Percentiles rank a stretch among this genome's conserved stretches.
Conservation (phyloP, 2,888 invertebrate genomes). For the Xestia sexstrigata region DNA sequence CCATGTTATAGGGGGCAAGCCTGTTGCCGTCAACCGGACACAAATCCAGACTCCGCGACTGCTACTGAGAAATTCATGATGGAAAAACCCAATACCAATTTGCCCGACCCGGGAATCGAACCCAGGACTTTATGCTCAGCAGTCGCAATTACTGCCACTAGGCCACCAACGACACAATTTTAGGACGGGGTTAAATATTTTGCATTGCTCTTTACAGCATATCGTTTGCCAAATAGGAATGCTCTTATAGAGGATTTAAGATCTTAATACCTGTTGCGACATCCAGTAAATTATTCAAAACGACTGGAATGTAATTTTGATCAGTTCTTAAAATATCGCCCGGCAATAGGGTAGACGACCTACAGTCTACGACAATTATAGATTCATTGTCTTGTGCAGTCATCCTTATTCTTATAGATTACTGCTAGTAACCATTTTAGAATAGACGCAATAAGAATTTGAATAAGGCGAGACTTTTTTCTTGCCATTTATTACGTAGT, state of each 20-base stretch:
- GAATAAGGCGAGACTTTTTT: constrained; percentile 2
- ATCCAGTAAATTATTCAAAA: constrained; percentile 43
- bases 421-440: not conserved
- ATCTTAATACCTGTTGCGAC: constrained; percentile 2
- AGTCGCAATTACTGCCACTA: too few species aligned
- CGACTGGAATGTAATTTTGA: constrained; percentile 45
- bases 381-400: constrained; percentile 42
- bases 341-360: constrained; percentile 43
- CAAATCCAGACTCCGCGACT: too few species aligned
- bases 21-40: too few species aligned
- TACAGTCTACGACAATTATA: constrained; percentile 20
- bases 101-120: too few species aligned
- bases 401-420: constrained; percentile 53
- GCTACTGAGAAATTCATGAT: too few species aligned
- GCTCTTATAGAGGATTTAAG: constrained; percentile 30
- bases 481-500: too few species aligned
- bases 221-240: constrained; percentile 12
- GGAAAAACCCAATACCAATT: too few species aligned
- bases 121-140: too few species aligned
- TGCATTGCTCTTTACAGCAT: constrained; percentile 14
- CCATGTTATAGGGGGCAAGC: too few species aligned
- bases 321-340: constrained; percentile 53
- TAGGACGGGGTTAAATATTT: not conserved
- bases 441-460: constrained; percentile 19
- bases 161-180: too few species aligned